Percentiles rank a stretch among this genome's conserved stretches.
Conservation (phyloP, 1,140 invertebrate genomes). For the Drosophila leontia region DNA sequence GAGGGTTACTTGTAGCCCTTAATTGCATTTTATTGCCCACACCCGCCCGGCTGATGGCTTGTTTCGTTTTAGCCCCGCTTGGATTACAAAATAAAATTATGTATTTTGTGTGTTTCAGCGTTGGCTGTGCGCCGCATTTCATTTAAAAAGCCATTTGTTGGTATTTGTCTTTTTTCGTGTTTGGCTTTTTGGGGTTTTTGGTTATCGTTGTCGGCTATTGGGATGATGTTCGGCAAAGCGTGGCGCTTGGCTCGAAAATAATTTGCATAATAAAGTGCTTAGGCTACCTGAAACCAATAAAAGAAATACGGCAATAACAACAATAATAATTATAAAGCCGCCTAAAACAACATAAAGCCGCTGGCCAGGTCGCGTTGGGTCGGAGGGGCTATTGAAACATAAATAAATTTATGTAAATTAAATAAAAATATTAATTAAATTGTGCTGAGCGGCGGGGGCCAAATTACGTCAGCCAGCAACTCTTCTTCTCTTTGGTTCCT, state of each 20-base stretch:
- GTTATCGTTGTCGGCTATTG: constrained; percentile 6
- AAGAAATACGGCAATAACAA: constrained; percentile 50
- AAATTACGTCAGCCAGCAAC: constrained; percentile 58
- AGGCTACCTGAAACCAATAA: constrained; percentile 80
- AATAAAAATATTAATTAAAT: constrained; percentile 81
- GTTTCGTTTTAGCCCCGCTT: constrained; percentile 42
- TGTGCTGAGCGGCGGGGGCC: constrained; percentile 35
- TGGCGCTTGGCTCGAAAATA: constrained; percentile 67
- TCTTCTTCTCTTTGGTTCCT: constrained; percentile 19
- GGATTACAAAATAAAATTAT: constrained; percentile 68
- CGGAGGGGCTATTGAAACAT: constrained; percentile 67
- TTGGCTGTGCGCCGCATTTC: constrained; percentile 33
- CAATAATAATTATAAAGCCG: constrained; percentile 26
- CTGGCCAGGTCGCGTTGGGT: constrained; percentile 20
- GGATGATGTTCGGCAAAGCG: constrained; percentile 74
- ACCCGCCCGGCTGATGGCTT: constrained; percentile 9
- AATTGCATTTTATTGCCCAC: constrained; percentile 56
- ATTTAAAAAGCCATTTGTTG: constrained; percentile 58
- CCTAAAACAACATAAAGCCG: constrained; percentile 45
- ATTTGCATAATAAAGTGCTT: constrained; percentile 82
- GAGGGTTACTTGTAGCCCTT: constrained; percentile 31
- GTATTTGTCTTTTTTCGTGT: constrained; percentile 25
- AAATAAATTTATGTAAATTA: constrained; percentile 83
- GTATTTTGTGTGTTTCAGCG: constrained; percentile 41
- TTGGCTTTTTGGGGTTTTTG: constrained; percentile 25